A percentile compares a stretch with the other conserved stretches of the same genome.
phyloP scores from a whole-genome alignment of 2,113 vertebrate species.

The Mixornis gularis region DNA sequence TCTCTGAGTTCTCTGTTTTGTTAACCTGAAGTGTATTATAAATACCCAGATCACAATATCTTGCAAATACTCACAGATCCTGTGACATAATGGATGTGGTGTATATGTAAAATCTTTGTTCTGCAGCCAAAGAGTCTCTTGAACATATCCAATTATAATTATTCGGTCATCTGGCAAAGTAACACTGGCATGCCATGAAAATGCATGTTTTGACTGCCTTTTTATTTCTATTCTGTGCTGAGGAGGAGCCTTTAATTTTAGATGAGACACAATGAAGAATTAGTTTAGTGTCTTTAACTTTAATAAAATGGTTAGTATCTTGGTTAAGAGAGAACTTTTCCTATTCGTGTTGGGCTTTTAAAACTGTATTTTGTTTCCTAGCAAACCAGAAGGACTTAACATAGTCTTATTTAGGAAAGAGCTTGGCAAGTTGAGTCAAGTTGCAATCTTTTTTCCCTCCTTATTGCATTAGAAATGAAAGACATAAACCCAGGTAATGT shows the following conservation, averaged over 20 bases:
- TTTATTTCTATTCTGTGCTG: neutral
- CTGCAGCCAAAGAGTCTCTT: neutral
- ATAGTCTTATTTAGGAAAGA: neutral
- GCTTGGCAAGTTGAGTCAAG: neutral
- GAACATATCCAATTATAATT: neutral
- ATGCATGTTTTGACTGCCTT: neutral
- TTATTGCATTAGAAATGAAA: neutral
- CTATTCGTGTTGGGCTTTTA: neutral
- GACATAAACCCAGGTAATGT: neutral
- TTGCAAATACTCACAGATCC: neutral
- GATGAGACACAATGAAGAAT: neutral
- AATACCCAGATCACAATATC: neutral
- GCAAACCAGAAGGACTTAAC: neutral
- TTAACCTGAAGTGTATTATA: neutral
- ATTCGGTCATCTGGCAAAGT: neutral
- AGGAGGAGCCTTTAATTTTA: slow-evolving; percentile 2
- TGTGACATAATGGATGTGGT: neutral
- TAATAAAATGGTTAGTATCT: neutral
- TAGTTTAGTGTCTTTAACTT: neutral
- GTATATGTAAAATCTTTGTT: neutral
- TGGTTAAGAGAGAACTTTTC: neutral
- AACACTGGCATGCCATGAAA: neutral
- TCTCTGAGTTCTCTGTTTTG: neutral
- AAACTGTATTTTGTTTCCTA: neutral
- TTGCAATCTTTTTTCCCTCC: neutral